Conservation (phyloP, 1,140 invertebrate species). For the Heliconius congener region DNA sequence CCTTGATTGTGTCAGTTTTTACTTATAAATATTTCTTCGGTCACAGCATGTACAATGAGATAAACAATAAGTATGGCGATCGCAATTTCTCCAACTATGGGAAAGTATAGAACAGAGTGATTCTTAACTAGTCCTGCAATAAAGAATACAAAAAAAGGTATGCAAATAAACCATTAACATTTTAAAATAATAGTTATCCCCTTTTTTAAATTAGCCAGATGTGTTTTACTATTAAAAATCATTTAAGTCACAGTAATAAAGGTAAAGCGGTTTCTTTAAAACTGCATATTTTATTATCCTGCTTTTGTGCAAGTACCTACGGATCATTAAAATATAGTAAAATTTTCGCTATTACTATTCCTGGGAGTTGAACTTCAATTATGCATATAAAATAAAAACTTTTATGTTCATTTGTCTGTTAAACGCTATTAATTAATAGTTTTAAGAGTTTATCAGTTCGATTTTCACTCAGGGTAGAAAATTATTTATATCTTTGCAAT, state of each 20-base stretch:
- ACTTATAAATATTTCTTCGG: too few species aligned
- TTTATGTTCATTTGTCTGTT: background rate
- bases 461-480: too few species aligned
- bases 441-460: too few species aligned
- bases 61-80: too few species aligned
- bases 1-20: too few species aligned
- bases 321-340: background rate
- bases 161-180: background rate
- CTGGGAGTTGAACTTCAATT: background rate
- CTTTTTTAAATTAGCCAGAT: constrained; percentile 3
- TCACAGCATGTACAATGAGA: too few species aligned
- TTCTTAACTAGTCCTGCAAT: background rate
- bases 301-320: background rate
- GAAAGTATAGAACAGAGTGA: too few species aligned
- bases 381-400: background rate
- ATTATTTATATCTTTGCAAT: too few species aligned
- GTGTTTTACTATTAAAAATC: background rate
- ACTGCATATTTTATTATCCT: background rate
- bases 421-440: too few species aligned
- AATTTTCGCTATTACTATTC: background rate
- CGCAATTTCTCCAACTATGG: too few species aligned
- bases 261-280: background rate
- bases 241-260: background rate
- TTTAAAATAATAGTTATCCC: background rate
- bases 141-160: background rate